Base-by-base conservation (phyloP, 2,888 invertebrate genomes). In the Copidosoma aretas region DNA sequence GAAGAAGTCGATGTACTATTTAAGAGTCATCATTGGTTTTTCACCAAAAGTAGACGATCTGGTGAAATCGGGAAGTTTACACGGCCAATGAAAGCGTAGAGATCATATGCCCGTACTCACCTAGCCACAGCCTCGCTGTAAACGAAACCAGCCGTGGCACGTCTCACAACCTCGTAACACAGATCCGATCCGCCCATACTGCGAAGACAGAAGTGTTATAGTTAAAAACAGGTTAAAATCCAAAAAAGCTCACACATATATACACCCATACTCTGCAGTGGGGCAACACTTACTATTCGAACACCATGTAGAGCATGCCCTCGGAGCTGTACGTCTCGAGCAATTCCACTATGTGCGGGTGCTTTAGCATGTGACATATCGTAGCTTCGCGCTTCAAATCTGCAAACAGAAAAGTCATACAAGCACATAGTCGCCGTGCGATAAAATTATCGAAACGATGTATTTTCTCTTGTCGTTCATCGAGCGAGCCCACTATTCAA, bases 121-220 rank as follows among this genome's bases (percentile, higher is more conserved):
- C 97, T 98, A 74, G 97, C 97, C 64, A 99, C 99, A 54, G 98
- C 97, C 87, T 99, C 99, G 81, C 98, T 99, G 87, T 99, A 99
- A 70, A 97, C 97, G 86, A 99, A 99, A 73, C 99, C 98, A 64
- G 96, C 93, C 43, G 93, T 91, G 25, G 98, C 98, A 81, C 98
- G 89, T 79, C 97, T 91, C 32, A 97, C 98, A 74, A 98, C 95
- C 88, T 99, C 99, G 85, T 95, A 97, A 86, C 98, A 98, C 76
- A 99, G 89, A 85, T 99, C 99, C 59, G 96, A 94, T 58, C 99
- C 99, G 84, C 98, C 98, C 95, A 98, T 95, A 85, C 97, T 97
- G 88, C 78, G 32, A 8, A 32, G 4, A 32, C 32, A 32, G 32
- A n/a, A n/a, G n/a, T n/a, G 32, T 32, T 3, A 32, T 32, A 8